Percentiles rank a stretch among this genome's conserved stretches.
These are phyloP conservation scores for Scophthalmus maximus DNA, from an alignment of 2,113 vertebrate species.

Conservation along the genomic window DNA sequence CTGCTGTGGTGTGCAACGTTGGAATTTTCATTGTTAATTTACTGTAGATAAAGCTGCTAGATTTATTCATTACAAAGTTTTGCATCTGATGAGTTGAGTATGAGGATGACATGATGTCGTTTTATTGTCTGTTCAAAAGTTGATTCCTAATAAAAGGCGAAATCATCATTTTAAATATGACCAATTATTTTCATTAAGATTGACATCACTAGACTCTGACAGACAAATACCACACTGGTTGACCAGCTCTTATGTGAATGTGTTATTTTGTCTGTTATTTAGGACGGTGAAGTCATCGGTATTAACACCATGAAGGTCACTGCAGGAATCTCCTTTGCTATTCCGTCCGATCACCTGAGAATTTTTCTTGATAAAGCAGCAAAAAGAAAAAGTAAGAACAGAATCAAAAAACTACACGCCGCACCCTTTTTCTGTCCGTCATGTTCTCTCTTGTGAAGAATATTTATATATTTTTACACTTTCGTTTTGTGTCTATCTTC, in stretches of 20 bases:
- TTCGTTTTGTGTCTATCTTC: not conserved
- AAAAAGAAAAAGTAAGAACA: slow-evolving; percentile 85
- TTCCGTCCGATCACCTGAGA: slow-evolving; percentile 90
- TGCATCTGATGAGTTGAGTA: not conserved
- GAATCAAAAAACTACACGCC: not conserved
- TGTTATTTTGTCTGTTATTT: slow-evolving; percentile 11
- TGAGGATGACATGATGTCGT: not conserved
- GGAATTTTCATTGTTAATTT: too few species aligned
- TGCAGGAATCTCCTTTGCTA: slow-evolving; percentile 96
- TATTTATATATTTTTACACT: not conserved
- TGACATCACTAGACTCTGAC: not conserved
- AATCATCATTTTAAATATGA: too few species aligned
- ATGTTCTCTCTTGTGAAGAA: not conserved
- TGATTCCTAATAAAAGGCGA: too few species aligned
- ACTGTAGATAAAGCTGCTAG: not conserved
- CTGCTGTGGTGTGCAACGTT: not conserved
- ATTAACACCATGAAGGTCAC: slow-evolving; percentile 99
- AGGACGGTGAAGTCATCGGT: slow-evolving; percentile 98
- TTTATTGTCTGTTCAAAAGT: too few species aligned
- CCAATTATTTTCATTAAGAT: too few species aligned
- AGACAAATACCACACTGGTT: too few species aligned
- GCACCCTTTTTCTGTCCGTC: not conserved
- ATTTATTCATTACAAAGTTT: too few species aligned
- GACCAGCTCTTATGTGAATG: not conserved
- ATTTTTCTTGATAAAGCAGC: slow-evolving; percentile 86